Base-by-base conservation (phyloP, 2,797 vertebrate genomes). In the Danio choprae region DNA sequence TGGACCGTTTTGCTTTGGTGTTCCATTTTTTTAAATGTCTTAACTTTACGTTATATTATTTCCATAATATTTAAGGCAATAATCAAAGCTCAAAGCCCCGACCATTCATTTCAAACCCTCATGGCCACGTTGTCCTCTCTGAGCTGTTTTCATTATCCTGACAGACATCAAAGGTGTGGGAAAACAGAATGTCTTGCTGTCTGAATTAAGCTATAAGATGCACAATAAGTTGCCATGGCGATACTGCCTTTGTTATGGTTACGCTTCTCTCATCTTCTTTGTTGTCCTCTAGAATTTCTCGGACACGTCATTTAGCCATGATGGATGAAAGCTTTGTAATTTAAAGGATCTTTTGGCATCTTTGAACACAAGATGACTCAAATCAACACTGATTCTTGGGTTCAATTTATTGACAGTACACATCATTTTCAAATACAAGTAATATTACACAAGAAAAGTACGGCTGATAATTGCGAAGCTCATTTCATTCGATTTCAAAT, bases 201-300 rank as follows among this genome's bases (percentile, higher is more conserved):
- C 12, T 75, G 77, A 75, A 64, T 58, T 69, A 55, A 22, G 18
- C 15, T 58, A 63, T 41, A 62, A 20, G 56, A 56, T 68, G 74
- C 40, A 18, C 56, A 81, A 70, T 76, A 7, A 55, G 80, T 85
- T 81, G 74, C 67, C 79, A 83, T 83, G 75, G 56, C 20, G 51
- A 81, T 64, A 2, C 51, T 65, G 74, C 62, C n/a, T 22, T 62
- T 72, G 18, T 72, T 51, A 55, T 63, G 46, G 20, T 43, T 8
- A 36, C 6, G 4, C n/a, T 43, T 62, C 36, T 53, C 7, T 70
- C 16, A 2, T 64, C 36, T 78, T 15, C 59, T 64, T 64, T 73
- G 59, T 65, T 36, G 48, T 56, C 62, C 72, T 56, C 7, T 22
- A 12, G 62, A 40, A 41, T 41, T 53, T 77, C 58, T 68, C 18